Conservation (phyloP, 64 coral and sea anemone genomes). For the Montipora efflorescens region DNA sequence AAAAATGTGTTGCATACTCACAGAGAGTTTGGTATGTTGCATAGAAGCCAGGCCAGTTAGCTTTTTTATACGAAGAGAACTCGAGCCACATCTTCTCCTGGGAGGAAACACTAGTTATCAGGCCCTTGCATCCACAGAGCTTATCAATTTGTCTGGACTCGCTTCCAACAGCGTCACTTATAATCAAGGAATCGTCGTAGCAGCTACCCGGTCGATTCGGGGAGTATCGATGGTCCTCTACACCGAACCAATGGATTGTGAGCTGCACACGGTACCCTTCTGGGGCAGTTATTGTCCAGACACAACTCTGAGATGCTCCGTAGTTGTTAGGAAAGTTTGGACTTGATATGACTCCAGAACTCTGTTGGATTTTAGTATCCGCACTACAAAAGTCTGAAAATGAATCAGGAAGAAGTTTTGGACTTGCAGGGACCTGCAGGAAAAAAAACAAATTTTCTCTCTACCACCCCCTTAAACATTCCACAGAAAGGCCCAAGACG, state of each 20-base stretch:
- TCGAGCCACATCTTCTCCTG: neutral
- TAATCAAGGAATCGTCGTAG: neutral
- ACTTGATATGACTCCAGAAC: neutral
- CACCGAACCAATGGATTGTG: conserved; percentile 2
- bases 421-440: neutral
- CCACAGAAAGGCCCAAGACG: too few species aligned
- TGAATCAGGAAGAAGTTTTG: neutral
- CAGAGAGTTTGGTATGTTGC: conserved; percentile 17
- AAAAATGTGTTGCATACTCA: neutral
- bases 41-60: conserved; percentile 45
- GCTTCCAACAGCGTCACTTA: neutral
- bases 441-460: too few species aligned
- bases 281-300: neutral
- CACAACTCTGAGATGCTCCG: neutral
- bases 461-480: too few species aligned
- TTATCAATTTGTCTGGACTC: neutral
- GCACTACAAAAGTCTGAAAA: neutral
- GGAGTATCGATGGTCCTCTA: conserved; percentile 21
- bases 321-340: conserved; percentile 47
- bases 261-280: conserved; percentile 22
- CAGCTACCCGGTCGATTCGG: neutral
- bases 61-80: neutral
- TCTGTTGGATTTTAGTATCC: neutral
- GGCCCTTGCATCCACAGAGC: neutral
- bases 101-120: neutral